These are phyloP conservation scores for Geotrupes spiniger DNA, from an alignment of 2,888 invertebrate species.

Conservation along the genomic window DNA sequence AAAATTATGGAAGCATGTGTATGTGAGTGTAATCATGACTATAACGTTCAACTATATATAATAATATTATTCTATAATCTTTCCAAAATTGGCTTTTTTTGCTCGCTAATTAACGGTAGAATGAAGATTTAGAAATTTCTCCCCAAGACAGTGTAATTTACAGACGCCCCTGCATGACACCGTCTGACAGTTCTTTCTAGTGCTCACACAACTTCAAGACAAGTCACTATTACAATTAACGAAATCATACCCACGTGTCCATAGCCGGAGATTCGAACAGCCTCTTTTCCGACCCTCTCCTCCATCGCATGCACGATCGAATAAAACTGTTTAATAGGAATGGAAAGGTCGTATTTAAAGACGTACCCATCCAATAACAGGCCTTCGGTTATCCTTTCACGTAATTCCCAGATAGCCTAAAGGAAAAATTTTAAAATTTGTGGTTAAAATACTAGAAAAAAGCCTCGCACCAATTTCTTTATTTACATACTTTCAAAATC, in stretches of 20 bases:
- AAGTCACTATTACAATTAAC: too few relatives aligned
- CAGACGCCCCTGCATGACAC: slow-evolving; percentile 1
- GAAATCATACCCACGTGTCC: slow-evolving; percentile 82
- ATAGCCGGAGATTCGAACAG: slow-evolving; percentile 74
- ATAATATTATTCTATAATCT: too few relatives aligned
- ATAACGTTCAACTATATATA: too few relatives aligned
- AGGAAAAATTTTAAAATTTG: slow-evolving; percentile 24
- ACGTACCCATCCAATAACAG: slow-evolving; percentile 79
- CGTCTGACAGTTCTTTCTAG: background rate
- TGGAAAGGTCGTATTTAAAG: slow-evolving; percentile 93
- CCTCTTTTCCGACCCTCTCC: slow-evolving; percentile 62
- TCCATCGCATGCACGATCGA: slow-evolving; percentile 72
- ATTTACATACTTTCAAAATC: too few relatives aligned
- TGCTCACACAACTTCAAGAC: background rate
- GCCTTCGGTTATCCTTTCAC: slow-evolving; percentile 81
- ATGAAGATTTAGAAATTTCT: too few relatives aligned
- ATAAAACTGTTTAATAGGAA: slow-evolving; percentile 83
- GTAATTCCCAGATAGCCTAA: slow-evolving; percentile 77
- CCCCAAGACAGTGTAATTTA: slow-evolving; percentile 8
- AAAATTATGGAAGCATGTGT: too few relatives aligned
- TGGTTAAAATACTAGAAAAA: too few relatives aligned
- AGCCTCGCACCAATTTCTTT: too few relatives aligned
- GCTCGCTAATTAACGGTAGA: too few relatives aligned
- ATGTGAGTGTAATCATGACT: too few relatives aligned
- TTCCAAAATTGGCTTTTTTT: too few relatives aligned